phyloP scores from a whole-genome alignment of 1,140 invertebrate species.

The Brachionus angularis region DNA sequence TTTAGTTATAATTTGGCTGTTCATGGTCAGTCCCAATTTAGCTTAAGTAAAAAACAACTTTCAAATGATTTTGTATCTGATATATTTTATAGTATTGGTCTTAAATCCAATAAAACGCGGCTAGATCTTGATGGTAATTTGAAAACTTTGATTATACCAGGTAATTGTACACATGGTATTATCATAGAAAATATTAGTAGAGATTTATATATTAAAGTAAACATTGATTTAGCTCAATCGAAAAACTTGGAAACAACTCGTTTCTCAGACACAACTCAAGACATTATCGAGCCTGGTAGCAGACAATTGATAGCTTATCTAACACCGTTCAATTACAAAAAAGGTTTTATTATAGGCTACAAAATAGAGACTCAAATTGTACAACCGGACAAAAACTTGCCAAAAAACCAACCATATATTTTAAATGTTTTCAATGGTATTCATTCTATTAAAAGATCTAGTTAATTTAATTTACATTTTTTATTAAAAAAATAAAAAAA shows the following conservation, averaged over 20 bases:
- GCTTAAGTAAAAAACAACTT: slow-evolving; percentile 3
- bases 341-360: slow-evolving; percentile 37
- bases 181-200: slow-evolving; percentile 36
- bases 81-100: slow-evolving; percentile 35
- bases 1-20: slow-evolving; percentile 27
- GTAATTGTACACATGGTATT: slow-evolving; percentile 16
- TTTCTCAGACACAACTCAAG: neutral
- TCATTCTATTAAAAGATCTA: slow-evolving; percentile 7
- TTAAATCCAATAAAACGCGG: slow-evolving; percentile 1
- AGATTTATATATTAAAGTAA: neutral
- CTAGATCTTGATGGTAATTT: slow-evolving; percentile 1
- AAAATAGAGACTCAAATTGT: slow-evolving; percentile 29
- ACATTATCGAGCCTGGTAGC: neutral
- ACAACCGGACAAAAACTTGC: neutral
- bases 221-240: slow-evolving; percentile 20
- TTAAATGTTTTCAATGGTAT: slow-evolving; percentile 5
- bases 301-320: slow-evolving; percentile 29
- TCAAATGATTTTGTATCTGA: neutral
- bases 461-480: no score
- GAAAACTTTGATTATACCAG: slow-evolving; percentile 7
- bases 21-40: slow-evolving; percentile 26
- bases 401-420: slow-evolving; percentile 8
- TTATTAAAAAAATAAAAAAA: no score
- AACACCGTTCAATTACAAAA: slow-evolving; percentile 13
- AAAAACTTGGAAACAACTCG: slow-evolving; percentile 36